Base-by-base conservation (phyloP, 2,113 vertebrate genomes). In the Bos javanicus region DNA sequence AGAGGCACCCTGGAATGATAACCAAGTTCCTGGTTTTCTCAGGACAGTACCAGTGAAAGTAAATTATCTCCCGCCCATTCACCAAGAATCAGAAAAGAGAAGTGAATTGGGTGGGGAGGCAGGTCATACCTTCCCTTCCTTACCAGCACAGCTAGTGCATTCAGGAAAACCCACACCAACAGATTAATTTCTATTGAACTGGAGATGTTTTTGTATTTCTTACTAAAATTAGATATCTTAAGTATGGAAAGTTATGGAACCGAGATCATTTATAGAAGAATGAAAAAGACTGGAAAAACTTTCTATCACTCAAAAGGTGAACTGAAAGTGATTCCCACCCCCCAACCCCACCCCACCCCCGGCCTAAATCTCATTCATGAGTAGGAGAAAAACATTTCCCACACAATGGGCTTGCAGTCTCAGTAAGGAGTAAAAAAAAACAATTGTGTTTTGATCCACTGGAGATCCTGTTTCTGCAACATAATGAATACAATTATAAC, bases 131-230 rank as follows among this genome's bases (percentile, higher is more conserved):
- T 9, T 2, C 33, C 56, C 8, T 36, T 39, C 19, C 43, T 5
- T 59, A 7, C 43, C 12, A 10, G 1, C 23, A 15, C 1, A 43
- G 13, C 6, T 6, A 13, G 8, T 23, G 1, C 25, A 1, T 28
- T 43, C 17, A 30, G 17, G 39, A 1, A 39, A 78, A 17, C 13
- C 28, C 25, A 25, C 25, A 67, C 5, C 2, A n/a, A 36, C 2
- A 23, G 30, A 25, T 52, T 52, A 15, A 36, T 54, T 36, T 54
- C 48, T 23, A 76, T 17, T 50, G 43, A 82, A 64, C 50, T 10
- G 56, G 14, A 10, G 39, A 6, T 26, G 11, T 71, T 43, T 80
- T 50, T 43, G 11, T 87, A 54, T 62, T 46, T 52, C n/a, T 67
- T 9, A 23, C 54, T 83, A 52, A 43, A 78, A 30, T 57, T 59